Evolutionary conservation across 2,113 vertebrate genomes (phyloP), one percentile per base, ranked within the genome.

Genomic region (Melanocharis versteri): DNA sequence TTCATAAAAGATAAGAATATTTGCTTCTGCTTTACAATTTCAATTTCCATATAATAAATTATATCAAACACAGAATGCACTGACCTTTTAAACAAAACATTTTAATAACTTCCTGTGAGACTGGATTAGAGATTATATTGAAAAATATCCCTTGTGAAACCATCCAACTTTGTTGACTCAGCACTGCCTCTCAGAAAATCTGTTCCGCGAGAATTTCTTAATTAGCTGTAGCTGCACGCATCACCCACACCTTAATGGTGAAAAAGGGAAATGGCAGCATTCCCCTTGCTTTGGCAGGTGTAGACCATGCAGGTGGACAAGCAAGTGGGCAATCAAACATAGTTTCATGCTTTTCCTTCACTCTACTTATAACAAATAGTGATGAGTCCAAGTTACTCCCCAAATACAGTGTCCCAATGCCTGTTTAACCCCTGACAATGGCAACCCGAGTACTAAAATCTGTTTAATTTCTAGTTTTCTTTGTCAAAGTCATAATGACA

Each of bases 81-180:
- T 66, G 71, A 85, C 51, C 50, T 89, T 96, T 91, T 47, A 73
- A 97, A 47, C 3, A 54, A 96, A 96, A 77, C 8, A 44, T 90
- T 96, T 96, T 79, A 83, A 78, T 83, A 65, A 70, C 68, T 88
- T 94, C 71, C 60, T 66, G 31, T 53, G 79, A 88, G 64, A 73
- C 35, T 66, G 31, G 40, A 72, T 65, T 80, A 83, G 37, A 64
- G 20, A 61, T 24, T 42, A 78, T 15, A 44, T 26, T 40, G 15
- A 64, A 35, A 81, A 62, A 90, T 45, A 62, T 21, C n/a, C n/a
- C 75, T 54, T 70, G n/a, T 73, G 85, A 88, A 94, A 83, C 24
- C 18, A 76, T 82, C 26, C 56, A 65, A 40, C 3, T 65, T 76
- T 66, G 61, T 86, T 80, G 71, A 90, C 80, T 90, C 79, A 86